phyloP scores from a whole-genome alignment of 2,888 invertebrate genomes.

The Nephrocerus scutellatus region DNA sequence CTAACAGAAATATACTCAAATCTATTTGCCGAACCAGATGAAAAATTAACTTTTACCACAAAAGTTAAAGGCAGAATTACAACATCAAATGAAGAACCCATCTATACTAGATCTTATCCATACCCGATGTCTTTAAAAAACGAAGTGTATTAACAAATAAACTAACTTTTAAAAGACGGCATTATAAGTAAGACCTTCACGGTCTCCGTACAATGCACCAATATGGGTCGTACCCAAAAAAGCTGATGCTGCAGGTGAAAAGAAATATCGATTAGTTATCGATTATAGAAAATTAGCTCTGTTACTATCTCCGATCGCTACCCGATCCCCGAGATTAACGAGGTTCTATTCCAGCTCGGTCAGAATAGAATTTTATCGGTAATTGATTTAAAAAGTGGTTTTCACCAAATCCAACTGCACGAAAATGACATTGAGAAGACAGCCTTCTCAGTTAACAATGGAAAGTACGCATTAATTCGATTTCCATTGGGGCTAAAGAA shows the following conservation, averaged over 20 bases:
- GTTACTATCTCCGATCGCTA: slow-evolving; percentile 9
- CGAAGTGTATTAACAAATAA: slow-evolving; percentile 32
- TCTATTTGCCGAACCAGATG: too few relatives aligned
- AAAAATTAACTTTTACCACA: too few relatives aligned
- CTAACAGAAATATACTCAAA: too few relatives aligned
- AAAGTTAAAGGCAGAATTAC: slow-evolving; percentile 33
- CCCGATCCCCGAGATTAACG: slow-evolving; percentile 16
- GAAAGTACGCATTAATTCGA: slow-evolving; percentile 16
- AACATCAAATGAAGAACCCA: slow-evolving; percentile 26
- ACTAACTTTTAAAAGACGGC: slow-evolving; percentile 27
- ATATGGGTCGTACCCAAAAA: slow-evolving; percentile 14
- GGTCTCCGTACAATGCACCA: slow-evolving; percentile 21
- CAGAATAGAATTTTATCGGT: slow-evolving; percentile 8
- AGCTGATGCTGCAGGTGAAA: too few relatives aligned
- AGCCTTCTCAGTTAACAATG: slow-evolving; percentile 16
- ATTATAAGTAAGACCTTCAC: slow-evolving; percentile 27
- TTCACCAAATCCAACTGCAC: slow-evolving; percentile 17
- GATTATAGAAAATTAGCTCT: slow-evolving; percentile 9
- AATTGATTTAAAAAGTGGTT: slow-evolving; percentile 12
- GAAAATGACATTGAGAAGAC: slow-evolving; percentile 16
- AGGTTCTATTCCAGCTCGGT: slow-evolving; percentile 3
- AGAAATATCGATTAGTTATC: slow-evolving; percentile 6
- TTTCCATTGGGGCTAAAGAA: slow-evolving; percentile 18
- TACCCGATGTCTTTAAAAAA: slow-evolving; percentile 31
- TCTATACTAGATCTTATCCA: slow-evolving; percentile 32